Evolutionary conservation across 2,113 vertebrate species (phyloP).

Genomic region (Dipodomys spectabilis): DNA sequence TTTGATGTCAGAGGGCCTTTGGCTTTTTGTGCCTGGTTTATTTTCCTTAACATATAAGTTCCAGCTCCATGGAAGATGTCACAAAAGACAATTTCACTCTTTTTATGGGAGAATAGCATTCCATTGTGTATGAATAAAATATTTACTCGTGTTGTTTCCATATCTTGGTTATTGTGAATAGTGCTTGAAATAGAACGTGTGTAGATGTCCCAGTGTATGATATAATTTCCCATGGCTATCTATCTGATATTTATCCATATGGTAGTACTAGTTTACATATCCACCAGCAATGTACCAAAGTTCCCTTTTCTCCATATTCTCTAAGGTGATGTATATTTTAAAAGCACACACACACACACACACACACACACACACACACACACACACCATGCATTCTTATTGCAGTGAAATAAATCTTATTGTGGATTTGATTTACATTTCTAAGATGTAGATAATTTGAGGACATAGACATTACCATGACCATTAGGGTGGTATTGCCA

Average conservation of each 20-base stretch:
- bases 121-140: neutral
- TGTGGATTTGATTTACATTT: neutral
- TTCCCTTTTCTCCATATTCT: neutral
- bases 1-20: neutral
- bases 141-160: neutral
- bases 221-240: neutral
- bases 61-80: neutral
- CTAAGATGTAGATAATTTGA: neutral
- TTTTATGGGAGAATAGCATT: neutral
- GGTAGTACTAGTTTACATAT: neutral
- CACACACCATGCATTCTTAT: neutral
- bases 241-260: no score
- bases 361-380: no score
- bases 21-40: neutral
- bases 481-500: neutral
- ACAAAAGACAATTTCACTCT: neutral
- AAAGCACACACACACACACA: no score
- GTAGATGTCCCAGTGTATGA: neutral
- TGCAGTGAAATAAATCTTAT: neutral
- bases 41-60: neutral
- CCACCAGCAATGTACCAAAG: no score
- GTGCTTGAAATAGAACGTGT: neutral
- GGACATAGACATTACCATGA: neutral
- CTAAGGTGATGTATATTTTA: neutral
- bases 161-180: neutral